A percentile compares a stretch with the other conserved stretches of the same genome.
Evolutionary conservation across 1,140 invertebrate species (phyloP).

Genomic region (Drosophila parvula): DNA sequence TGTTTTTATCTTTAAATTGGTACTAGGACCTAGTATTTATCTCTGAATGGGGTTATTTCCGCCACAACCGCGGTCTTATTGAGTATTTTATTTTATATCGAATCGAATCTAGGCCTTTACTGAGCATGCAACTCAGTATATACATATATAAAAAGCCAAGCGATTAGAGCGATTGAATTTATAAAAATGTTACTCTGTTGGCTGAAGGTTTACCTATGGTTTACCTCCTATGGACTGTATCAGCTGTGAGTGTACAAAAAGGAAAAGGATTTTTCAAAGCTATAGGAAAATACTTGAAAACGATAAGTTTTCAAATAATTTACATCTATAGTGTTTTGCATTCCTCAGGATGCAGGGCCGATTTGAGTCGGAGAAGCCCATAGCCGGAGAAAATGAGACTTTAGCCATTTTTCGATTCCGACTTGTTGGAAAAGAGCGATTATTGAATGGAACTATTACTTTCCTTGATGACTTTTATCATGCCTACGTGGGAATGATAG

Average conservation of each 20-base stretch:
- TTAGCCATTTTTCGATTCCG: background rate
- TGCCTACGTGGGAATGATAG: background rate
- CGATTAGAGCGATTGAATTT: background rate
- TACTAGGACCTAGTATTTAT: too few species aligned
- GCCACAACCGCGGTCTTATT: background rate
- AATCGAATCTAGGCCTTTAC: background rate
- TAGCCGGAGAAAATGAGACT: background rate
- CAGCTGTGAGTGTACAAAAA: background rate
- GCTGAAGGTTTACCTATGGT: background rate
- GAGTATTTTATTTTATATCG: background rate
- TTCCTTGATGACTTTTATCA: background rate
- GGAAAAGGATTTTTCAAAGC: background rate
- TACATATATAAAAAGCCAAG: background rate
- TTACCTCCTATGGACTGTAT: background rate
- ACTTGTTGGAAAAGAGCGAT: background rate
- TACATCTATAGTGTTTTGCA: background rate
- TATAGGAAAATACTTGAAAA: too few species aligned
- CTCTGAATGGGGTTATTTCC: too few species aligned
- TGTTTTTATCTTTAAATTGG: too few species aligned
- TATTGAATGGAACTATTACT: background rate
- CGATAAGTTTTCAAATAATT: background rate
- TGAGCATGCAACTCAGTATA: background rate
- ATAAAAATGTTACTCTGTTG: background rate
- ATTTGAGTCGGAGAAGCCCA: background rate
- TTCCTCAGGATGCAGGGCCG: too few species aligned